Evolutionary conservation across 2,113 vertebrate genomes (phyloP), one percentile per base, ranked within the genome.

Genomic region (Panurus biarmicus): DNA sequence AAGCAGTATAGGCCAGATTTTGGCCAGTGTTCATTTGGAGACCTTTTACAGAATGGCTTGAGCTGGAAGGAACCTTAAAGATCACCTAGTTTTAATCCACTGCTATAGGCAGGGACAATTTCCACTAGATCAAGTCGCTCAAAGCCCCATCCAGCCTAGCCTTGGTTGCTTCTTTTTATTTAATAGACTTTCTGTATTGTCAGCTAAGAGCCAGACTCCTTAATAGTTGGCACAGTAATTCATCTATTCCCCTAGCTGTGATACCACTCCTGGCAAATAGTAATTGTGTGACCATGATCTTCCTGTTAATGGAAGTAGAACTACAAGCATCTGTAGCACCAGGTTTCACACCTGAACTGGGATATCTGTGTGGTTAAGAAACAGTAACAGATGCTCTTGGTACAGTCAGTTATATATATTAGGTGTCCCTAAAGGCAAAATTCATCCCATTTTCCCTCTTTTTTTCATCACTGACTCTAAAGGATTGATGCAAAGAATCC

Each of bases 401-500:
- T 20, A 23, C 24, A 25, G 26, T 24, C 2, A 2, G 25, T 50
- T 76, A 12, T 0, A 0, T 0, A 0, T 50, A 9, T n/a, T 29
- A 71, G 12, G 12, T 53, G 26, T 47, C 35, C 82, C 16, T 81
- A 35, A 44, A 78, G 40, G 81, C 22, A 45, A 87, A 91, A 87
- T 45, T 69, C 17, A 75, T 57, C 45, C 23, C 12, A 3, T 23
- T 78, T 82, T 79, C 47, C n/a, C 33, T 66, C n/a, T 72, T 22
- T 29, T 66, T 88, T 44, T 62, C 11, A 5, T 78, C 53, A 16
- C 20, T 75, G 48, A 53, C 36, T 65, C 14, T 73, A 19, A 78
- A 71, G 45, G 31, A 89, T 78, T 78, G 64, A 57, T 71, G 47
- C n/a, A 65, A 70, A 70, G 33, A 90, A 61, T 10, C 8, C 5